A percentile compares a stretch with the other conserved stretches of the same genome.
Evolutionary conservation across 2,888 invertebrate genomes (phyloP).

Genomic region (Amphipoea lucens): DNA sequence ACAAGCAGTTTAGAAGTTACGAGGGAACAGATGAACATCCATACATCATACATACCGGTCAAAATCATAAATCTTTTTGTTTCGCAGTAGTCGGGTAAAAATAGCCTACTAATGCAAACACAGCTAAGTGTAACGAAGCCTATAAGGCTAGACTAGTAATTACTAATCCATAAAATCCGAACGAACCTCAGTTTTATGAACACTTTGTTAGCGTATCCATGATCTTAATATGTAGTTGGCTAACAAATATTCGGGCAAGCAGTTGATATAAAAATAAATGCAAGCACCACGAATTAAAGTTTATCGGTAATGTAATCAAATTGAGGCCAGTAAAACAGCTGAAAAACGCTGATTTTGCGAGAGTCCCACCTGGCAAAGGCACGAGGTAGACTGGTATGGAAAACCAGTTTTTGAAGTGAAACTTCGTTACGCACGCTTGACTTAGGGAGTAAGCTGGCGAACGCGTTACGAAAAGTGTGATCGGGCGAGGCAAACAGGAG

Average conservation of each 20-base stretch:
- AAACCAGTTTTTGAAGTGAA: neutral
- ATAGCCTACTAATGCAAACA: neutral
- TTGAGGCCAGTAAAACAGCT: constrained; percentile 40
- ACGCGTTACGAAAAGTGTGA: too few species aligned
- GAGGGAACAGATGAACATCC: too few species aligned
- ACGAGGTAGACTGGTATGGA: too few species aligned
- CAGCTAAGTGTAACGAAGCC: neutral
- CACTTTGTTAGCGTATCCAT: constrained; percentile 31
- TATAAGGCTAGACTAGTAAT: neutral
- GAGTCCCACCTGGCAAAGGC: constrained; percentile 7
- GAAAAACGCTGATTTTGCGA: neutral
- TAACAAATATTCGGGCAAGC: constrained; percentile 32
- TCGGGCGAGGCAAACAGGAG: too few species aligned
- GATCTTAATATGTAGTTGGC: constrained; percentile 46
- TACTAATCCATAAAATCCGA: constrained; percentile 24
- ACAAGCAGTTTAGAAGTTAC: too few species aligned
- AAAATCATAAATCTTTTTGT: too few species aligned
- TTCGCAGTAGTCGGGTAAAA: neutral
- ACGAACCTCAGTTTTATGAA: constrained; percentile 11
- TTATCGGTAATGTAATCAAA: constrained; percentile 54
- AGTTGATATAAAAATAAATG: constrained; percentile 53
- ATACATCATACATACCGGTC: too few species aligned
- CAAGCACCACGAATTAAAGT: constrained; percentile 46
- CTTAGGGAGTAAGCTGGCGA: too few species aligned
- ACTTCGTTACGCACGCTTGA: too few species aligned